Conservation (phyloP, 2,797 vertebrate genomes). For the Myiotriccus ornatus region DNA sequence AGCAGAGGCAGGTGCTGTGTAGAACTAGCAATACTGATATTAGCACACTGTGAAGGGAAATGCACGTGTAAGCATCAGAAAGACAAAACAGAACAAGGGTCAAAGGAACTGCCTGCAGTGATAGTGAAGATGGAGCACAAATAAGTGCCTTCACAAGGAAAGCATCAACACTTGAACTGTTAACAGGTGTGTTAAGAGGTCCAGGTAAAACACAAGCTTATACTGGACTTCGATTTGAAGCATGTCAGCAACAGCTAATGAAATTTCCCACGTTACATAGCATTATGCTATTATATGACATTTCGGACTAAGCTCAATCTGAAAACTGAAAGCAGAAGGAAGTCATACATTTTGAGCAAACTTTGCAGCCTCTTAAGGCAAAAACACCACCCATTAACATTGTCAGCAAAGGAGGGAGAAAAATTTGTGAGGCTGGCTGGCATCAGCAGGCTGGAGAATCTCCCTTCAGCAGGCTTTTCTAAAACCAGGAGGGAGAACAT, state of each 20-base stretch:
- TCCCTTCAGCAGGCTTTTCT: neutral
- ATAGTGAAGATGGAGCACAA: neutral
- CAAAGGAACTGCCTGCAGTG: neutral
- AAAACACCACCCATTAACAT: neutral
- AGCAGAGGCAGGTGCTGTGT: neutral
- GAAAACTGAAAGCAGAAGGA: neutral
- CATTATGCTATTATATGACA: neutral
- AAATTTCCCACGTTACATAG: neutral
- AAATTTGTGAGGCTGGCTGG: neutral
- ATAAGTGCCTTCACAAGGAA: neutral
- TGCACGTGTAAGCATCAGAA: neutral
- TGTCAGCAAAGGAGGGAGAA: neutral
- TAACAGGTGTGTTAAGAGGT: neutral
- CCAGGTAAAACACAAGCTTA: neutral
- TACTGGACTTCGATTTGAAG: neutral
- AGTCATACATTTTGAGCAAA: neutral
- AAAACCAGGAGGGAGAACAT: neutral
- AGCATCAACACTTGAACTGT: neutral
- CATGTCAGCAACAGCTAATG: neutral
- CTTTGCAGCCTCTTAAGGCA: neutral
- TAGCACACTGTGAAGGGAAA: neutral
- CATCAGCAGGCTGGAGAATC: neutral
- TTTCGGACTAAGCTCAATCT: neutral
- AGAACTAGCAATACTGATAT: neutral
- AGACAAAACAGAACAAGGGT: neutral